Base-by-base conservation (phyloP, 2,797 vertebrate genomes). In the Tenualosa ilisha region DNA sequence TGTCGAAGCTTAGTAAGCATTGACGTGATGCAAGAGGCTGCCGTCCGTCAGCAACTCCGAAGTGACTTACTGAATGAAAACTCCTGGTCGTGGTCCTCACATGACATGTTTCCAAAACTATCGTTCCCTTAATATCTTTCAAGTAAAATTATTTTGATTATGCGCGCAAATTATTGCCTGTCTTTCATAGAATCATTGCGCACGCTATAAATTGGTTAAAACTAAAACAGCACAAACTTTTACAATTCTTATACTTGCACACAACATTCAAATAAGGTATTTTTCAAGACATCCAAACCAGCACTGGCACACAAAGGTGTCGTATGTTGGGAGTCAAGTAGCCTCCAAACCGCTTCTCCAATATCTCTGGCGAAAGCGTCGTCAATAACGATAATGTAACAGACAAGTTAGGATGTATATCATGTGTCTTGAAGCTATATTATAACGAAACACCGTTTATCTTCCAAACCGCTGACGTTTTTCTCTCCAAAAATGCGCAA, bases 321-420 rank as follows among this genome's bases (percentile, higher is more conserved):
- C 88, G 91, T 88, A 81, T 91, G 88, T 90, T 90, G 88, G 87
- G 90, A 93, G 90, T 94, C 94, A 94, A 92, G 92, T 93, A 91
- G 91, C 91, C 89, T 79, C 89, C 81, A 87, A 61, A 68, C 89
- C 86, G 90, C 91, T 88, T 93, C 94, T 95, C 93, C 88, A 87
- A 88, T 95, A 90, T 93, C 72, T 79, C 9, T 79, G 50, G 56
- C 56, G 61, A 82, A 82, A 85, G 37, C 75, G 68, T 85, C 49
- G 72, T 81, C 75, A 63, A 72, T 61, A 81, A 56, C 37, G 72
- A 85, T 56, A 50, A 82, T 84, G 59, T 84, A 51, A 79, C 11
- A 22, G 24, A 54, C 4, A 79, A 43, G 40, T 46, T 46, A 20
- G 17, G 37, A 46, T 11, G 26, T 56, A 8, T 22, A 56, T 3